Evolutionary conservation across 2,113 vertebrate genomes (phyloP).

Genomic region (Platysteira castanea): DNA sequence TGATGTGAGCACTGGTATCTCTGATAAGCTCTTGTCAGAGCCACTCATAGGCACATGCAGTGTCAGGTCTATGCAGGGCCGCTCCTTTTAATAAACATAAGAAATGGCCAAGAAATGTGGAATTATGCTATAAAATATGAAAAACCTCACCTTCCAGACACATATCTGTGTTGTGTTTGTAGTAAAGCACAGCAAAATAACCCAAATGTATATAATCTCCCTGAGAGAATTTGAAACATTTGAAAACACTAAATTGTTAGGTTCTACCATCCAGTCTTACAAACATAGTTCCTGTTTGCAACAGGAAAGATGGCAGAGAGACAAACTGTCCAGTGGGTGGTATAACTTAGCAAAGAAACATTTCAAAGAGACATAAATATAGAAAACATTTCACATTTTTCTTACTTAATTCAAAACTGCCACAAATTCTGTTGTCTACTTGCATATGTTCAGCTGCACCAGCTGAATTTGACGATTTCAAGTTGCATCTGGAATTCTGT

Average conservation of each 20-base stretch:
- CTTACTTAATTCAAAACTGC: neutral
- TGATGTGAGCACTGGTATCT: neutral
- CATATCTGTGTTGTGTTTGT: neutral
- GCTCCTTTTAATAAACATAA: neutral
- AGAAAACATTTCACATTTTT: neutral
- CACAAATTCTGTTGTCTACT: neutral
- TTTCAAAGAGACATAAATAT: conserved; percentile 1
- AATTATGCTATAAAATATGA: neutral
- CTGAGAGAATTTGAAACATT: neutral
- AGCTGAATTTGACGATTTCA: neutral
- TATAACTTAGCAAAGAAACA: neutral
- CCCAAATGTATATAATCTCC: neutral
- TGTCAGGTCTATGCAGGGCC: fast-evolving
- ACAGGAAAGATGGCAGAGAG: neutral
- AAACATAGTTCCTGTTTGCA: neutral
- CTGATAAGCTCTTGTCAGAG: neutral
- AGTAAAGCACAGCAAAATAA: neutral
- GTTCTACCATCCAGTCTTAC: neutral
- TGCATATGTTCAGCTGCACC: neutral
- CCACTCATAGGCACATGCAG: neutral
- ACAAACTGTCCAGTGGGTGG: neutral
- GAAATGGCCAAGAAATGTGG: neutral
- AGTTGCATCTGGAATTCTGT: neutral
- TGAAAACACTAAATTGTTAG: neutral
- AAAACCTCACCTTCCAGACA: neutral